A percentile compares a stretch with the other conserved stretches of the same genome.
phyloP scores from a whole-genome alignment of 2,888 invertebrate genomes.

The Acrobasis suavella region DNA sequence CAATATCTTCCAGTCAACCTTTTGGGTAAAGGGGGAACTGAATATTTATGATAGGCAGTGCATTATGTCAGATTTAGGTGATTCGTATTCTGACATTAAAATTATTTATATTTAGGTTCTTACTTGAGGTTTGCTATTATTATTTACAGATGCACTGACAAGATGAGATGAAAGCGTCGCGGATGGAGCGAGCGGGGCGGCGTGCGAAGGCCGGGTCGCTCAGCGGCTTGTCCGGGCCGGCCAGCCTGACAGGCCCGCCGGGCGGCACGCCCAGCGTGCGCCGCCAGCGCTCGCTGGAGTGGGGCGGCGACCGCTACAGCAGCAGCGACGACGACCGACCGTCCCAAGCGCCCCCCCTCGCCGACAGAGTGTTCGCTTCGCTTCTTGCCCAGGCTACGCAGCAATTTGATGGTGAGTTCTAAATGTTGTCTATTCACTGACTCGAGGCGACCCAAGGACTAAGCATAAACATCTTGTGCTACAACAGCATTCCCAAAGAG shows the following conservation, averaged over 20 bases:
- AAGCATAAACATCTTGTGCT: too few species aligned
- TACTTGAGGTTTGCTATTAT: background rate
- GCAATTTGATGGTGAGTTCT: conserved; percentile 69
- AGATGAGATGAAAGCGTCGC: conserved; percentile 62
- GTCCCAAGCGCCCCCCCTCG: conserved; percentile 75
- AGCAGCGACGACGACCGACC: conserved; percentile 80
- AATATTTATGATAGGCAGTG: too few species aligned
- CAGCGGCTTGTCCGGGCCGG: conserved; percentile 63
- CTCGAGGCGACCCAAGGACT: too few species aligned
- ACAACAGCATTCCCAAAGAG: too few species aligned
- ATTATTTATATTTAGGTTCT: background rate
- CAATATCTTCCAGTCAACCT: too few species aligned
- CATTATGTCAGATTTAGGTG: too few species aligned
- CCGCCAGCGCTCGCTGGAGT: conserved; percentile 82
- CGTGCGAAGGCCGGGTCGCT: conserved; percentile 74
- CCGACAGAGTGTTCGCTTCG: conserved; percentile 78
- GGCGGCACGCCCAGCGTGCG: conserved; percentile 55
- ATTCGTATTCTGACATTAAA: background rate
- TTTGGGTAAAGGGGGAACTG: too few species aligned
- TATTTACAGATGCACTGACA: conserved; percentile 58
- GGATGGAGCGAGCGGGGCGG: conserved; percentile 74
- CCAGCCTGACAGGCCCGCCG: conserved; percentile 53
- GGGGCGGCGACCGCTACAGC: conserved; percentile 82
- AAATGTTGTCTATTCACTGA: too few species aligned
- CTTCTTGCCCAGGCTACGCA: conserved; percentile 79